These are phyloP conservation scores for Australoheros scitulus DNA, from an alignment of 2,113 vertebrate species.

Conservation along the genomic window DNA sequence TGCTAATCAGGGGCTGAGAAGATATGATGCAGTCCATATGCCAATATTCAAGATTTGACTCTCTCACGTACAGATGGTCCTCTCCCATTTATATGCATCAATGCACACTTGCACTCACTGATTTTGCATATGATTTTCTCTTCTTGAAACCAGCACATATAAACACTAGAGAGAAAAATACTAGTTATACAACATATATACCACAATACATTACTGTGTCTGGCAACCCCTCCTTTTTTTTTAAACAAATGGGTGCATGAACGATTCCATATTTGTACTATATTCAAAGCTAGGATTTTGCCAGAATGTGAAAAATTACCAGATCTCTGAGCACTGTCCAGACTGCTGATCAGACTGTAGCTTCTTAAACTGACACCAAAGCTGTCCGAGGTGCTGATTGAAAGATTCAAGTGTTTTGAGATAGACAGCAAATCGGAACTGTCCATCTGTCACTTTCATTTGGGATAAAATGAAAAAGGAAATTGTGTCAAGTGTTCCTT, in stretches of 20 bases:
- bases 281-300: neutral
- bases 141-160: neutral
- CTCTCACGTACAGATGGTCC: slow-evolving; percentile 15
- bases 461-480: too few relatives aligned
- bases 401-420: neutral
- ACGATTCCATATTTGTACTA: neutral
- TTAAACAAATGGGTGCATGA: neutral
- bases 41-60: slow-evolving; percentile 45
- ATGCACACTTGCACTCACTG: slow-evolving; percentile 1
- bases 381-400: neutral
- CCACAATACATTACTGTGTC: too few relatives aligned
- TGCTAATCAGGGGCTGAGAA: slow-evolving; percentile 61
- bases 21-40: slow-evolving; percentile 28
- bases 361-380: neutral
- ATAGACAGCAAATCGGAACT: neutral
- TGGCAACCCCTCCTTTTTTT: too few relatives aligned
- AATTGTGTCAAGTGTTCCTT: too few relatives aligned
- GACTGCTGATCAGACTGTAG: slow-evolving; percentile 5
- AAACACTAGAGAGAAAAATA: neutral
- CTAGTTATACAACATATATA: neutral
- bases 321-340: neutral
- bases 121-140: neutral
- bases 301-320: neutral
- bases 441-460: neutral
- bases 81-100: slow-evolving; percentile 23